These are phyloP conservation scores for Eulacestoma nigropectus DNA, from an alignment of 2,113 vertebrate genomes.

Conservation along the genomic window DNA sequence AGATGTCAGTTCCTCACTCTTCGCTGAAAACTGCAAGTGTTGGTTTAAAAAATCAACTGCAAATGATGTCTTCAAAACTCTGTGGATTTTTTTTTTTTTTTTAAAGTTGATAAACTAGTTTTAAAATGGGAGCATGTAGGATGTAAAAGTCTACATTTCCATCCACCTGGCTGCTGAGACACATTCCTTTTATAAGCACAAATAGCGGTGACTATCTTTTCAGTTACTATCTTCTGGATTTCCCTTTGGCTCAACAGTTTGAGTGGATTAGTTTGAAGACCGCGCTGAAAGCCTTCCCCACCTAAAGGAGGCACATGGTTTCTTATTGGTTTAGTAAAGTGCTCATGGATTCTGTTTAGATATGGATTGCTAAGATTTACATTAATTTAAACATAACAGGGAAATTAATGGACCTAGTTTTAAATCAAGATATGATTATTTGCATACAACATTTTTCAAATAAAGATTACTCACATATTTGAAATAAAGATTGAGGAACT, in stretches of 20 bases:
- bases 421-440: background rate
- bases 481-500: background rate
- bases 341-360: background rate
- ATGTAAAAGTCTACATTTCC: background rate
- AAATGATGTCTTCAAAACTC: slow-evolving; percentile 25
- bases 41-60: slow-evolving; percentile 49
- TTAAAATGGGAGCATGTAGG: background rate
- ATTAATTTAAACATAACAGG: background rate
- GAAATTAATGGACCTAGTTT: background rate
- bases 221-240: background rate
- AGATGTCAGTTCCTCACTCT: slow-evolving; percentile 48
- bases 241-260: background rate
- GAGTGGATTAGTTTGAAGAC: background rate
- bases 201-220: background rate
- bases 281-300: background rate
- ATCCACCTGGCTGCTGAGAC: background rate
- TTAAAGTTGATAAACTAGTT: slow-evolving; percentile 17
- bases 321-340: background rate
- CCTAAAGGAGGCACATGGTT: background rate
- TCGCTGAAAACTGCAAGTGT: slow-evolving; percentile 22
- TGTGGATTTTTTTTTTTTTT: background rate
- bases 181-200: background rate
- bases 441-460: background rate
- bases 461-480: background rate
- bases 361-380: background rate